A percentile compares a stretch with the other conserved stretches of the same genome.
Conservation (phyloP, 2,113 vertebrate genomes). For the Petrocephalus microphthalmus region DNA sequence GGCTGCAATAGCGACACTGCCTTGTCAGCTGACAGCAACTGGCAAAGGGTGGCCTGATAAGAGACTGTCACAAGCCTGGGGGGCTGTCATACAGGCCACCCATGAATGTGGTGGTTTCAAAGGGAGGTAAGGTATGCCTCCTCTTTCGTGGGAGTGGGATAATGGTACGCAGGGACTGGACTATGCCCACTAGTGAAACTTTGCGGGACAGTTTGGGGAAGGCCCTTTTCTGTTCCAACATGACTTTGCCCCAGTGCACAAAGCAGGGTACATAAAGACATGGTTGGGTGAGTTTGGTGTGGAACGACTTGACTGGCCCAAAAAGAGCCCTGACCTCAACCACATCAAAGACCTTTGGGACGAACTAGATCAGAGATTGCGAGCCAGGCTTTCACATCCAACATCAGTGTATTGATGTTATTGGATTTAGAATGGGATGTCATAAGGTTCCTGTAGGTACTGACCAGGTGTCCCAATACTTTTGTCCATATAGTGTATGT, state of each 20-base stretch:
- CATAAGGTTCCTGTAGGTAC: not conserved
- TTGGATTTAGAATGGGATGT: not conserved
- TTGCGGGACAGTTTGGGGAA: not conserved
- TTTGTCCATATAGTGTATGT: not conserved
- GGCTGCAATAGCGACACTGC: not conserved
- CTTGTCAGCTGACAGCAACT: not conserved
- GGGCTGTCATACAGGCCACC: not conserved
- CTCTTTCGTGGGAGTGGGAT: not conserved
- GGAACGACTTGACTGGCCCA: not conserved
- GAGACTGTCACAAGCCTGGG: not conserved
- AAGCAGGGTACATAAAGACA: not conserved
- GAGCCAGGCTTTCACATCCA: not conserved
- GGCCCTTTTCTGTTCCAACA: not conserved
- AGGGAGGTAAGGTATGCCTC: not conserved
- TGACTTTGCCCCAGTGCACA: not conserved
- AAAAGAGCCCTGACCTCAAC: not conserved
- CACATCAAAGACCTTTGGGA: not conserved
- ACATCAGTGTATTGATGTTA: not conserved
- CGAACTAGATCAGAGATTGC: not conserved
- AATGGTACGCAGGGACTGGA: not conserved
- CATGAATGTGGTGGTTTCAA: not conserved
- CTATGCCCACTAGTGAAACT: not conserved
- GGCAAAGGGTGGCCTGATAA: not conserved
- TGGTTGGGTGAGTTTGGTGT: not conserved
- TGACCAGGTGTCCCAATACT: not conserved